These are phyloP conservation scores for Cololabis saira DNA, from an alignment of 2,113 vertebrate genomes.

Conservation along the genomic window DNA sequence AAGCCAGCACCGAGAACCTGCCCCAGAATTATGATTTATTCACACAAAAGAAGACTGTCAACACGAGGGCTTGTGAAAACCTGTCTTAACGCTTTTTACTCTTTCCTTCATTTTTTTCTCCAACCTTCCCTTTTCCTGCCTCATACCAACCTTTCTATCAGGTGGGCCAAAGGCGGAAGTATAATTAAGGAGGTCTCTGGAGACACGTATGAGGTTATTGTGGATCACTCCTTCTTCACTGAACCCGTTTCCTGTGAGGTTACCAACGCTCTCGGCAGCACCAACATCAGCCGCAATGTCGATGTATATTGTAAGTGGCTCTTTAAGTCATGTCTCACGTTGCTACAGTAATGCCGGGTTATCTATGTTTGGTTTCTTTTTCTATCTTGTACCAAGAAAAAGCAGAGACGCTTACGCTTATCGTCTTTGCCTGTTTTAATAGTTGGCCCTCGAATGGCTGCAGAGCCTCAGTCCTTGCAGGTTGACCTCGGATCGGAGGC, in stretches of 20 bases:
- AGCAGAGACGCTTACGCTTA: neutral
- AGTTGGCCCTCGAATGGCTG: slow-evolving; percentile 96
- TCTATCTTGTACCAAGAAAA: no score
- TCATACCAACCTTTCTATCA: slow-evolving; percentile 62
- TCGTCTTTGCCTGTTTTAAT: slow-evolving; percentile 34
- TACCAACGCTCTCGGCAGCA: slow-evolving; percentile 95
- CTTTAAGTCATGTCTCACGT: neutral
- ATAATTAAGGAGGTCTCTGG: slow-evolving; percentile 92
- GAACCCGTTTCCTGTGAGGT: slow-evolving; percentile 97
- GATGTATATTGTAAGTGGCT: slow-evolving; percentile 95
- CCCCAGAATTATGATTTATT: slow-evolving; percentile 76
- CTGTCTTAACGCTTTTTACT: slow-evolving; percentile 33
- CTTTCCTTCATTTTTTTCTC: slow-evolving; percentile 27
- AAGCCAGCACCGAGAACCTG: slow-evolving; percentile 71
- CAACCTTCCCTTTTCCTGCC: slow-evolving; percentile 24
- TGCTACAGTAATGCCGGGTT: slow-evolving; percentile 2
- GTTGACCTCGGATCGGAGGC: slow-evolving; percentile 95
- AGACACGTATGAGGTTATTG: slow-evolving; percentile 91
- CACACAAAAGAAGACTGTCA: slow-evolving; percentile 59
- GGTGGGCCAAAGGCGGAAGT: slow-evolving; percentile 96
- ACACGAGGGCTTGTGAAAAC: slow-evolving; percentile 49
- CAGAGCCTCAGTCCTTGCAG: slow-evolving; percentile 93
- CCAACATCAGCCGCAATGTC: slow-evolving; percentile 95
- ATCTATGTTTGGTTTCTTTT: slow-evolving; percentile 15
- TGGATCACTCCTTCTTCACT: slow-evolving; percentile 96